Conservation (phyloP, 1,140 invertebrate species). For the Sycophila sp. region DNA sequence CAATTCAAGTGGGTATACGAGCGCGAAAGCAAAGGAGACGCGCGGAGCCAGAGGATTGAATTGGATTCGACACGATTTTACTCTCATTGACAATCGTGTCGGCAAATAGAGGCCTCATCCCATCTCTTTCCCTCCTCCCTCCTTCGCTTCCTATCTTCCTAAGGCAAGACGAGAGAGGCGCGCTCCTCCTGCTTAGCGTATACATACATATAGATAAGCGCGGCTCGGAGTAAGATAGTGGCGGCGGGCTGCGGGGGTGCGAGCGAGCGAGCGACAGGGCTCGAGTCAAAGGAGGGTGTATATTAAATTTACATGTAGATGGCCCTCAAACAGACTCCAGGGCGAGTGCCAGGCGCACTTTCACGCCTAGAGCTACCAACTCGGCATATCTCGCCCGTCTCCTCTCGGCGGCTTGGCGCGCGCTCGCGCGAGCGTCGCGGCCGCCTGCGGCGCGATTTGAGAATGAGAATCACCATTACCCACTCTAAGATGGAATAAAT, state of each 20-base stretch:
- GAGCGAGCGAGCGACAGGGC: not conserved
- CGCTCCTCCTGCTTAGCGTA: conserved; percentile 20
- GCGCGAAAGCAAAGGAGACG: not conserved
- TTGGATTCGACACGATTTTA: conserved; percentile 37
- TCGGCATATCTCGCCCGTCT: not conserved
- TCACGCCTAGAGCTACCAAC: not conserved
- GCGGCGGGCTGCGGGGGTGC: no score
- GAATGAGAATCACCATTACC: conserved; percentile 33
- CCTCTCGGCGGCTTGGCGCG: not conserved
- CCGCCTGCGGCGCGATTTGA: conserved; percentile 7
- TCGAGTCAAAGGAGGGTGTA: conserved; percentile 11
- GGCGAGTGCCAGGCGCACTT: conserved; percentile 20
- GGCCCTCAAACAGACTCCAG: conserved; percentile 38
- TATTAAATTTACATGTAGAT: conserved; percentile 46
- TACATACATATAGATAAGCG: conserved; percentile 15
- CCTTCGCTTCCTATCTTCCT: not conserved
- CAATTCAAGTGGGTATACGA: not conserved
- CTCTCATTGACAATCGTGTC: conserved; percentile 39
- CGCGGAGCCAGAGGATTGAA: conserved; percentile 24
- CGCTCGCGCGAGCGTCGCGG: not conserved
- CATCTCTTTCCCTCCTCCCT: not conserved
- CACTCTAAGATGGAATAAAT: conserved; percentile 42
- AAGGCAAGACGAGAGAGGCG: not conserved
- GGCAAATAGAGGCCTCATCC: conserved; percentile 30
- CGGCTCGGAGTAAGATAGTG: not conserved